Base-by-base conservation (phyloP, 2,797 vertebrate genomes). In the Tenualosa thibaudeaui region DNA sequence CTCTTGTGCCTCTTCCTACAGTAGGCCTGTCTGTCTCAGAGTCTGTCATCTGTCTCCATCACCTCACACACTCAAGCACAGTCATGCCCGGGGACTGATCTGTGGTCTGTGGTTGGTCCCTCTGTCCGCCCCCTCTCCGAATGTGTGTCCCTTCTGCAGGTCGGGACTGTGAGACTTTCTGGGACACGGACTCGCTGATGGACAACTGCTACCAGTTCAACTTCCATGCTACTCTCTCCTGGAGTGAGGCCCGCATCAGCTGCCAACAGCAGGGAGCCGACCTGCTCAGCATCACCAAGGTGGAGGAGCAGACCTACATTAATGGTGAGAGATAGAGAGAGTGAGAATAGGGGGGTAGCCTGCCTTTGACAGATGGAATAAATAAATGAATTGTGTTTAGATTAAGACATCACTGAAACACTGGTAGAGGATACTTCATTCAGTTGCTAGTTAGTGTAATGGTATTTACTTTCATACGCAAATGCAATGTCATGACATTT, bases 141-240 rank as follows among this genome's bases (percentile, higher is more conserved):
- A 9, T 51, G 17, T 19, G 17, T n/a, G 37, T 12, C 81, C 22
- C 60, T 31, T 81, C 56, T 85, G 0, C 91, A 99, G 98, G 95
- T 92, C 93, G 93, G 0, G 95, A 96, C 92, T 99, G 98, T 3
- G 97, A 99, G 95, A 97, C 97, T 0, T 99, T 99, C 88, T 99
- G 98, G 98, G 97, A 99, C 89, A 98, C 94, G 50, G 97, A 98
- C 92, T 96, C 96, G 0, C 92, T 99, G 93, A 99, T 97, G 1
- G 95, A 96, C 91, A 99, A 97, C 94, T 99, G 98, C 92, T 99
- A 99, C 95, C 98, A 99, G 95, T 99, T 99, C 91, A 99, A 99
- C 93, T 98, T 98, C 93, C 97, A 98, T 94, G 97, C 98, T 0
- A 97, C 97, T 0, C 93, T 99, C 90, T 98, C 98, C 0, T 99